Conservation (phyloP, 2,113 vertebrate species). For the Propithecus coquereli region DNA sequence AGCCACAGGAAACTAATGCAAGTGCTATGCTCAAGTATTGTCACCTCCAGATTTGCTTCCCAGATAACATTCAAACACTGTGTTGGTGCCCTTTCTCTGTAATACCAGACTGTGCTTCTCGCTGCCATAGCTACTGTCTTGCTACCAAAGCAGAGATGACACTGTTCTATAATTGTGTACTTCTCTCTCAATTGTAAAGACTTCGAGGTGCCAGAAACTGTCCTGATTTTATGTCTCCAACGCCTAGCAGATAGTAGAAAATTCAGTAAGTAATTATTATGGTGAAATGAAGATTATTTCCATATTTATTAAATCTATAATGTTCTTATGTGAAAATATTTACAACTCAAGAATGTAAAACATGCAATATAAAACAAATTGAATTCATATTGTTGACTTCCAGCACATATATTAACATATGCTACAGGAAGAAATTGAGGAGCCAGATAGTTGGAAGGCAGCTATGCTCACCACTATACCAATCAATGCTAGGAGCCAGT, state of each 20-base stretch:
- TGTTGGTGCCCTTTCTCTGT: background rate
- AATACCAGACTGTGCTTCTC: background rate
- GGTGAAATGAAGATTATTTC: background rate
- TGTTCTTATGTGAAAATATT: background rate
- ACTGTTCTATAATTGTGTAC: background rate
- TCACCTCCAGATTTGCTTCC: background rate
- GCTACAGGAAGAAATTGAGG: background rate
- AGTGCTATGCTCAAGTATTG: background rate
- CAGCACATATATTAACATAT: background rate
- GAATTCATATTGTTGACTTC: slow-evolving; percentile 9
- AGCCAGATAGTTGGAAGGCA: slow-evolving; percentile 80
- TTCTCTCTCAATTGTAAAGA: background rate
- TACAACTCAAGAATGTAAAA: slow-evolving; percentile 26
- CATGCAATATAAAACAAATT: background rate
- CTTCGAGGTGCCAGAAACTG: background rate
- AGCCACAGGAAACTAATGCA: background rate
- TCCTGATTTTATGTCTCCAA: background rate
- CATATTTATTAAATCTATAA: background rate
- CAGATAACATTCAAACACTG: background rate
- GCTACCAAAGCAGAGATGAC: background rate
- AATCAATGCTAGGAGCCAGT: slow-evolving; percentile 52
- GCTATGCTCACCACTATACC: slow-evolving; percentile 89
- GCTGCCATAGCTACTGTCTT: background rate
- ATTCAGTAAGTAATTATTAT: slow-evolving; percentile 11
- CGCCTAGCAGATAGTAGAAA: background rate